Conservation (phyloP, 2,888 invertebrate species). For the Epistrophe eligans region DNA sequence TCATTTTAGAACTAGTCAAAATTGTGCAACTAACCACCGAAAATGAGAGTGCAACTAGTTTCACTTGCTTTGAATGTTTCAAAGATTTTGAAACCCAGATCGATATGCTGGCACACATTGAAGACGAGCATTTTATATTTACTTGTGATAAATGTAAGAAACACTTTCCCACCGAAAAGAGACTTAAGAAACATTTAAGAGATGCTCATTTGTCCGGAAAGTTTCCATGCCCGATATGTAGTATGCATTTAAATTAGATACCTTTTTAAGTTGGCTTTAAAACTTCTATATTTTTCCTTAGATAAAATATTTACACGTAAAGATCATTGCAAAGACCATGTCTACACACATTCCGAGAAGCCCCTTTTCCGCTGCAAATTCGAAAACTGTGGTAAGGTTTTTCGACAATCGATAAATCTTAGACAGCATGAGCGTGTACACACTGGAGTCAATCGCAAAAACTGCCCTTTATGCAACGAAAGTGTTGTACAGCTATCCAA, state of each 20-base stretch:
- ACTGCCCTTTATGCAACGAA: conserved; percentile 60
- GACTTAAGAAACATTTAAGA: conserved; percentile 56
- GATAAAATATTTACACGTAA: conserved; percentile 58
- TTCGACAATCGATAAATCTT: conserved; percentile 35
- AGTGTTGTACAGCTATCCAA: conserved; percentile 56
- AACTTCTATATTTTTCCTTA: background rate
- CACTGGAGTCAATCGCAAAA: conserved; percentile 49
- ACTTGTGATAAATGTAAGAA: conserved; percentile 61
- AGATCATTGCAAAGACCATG: conserved; percentile 63
- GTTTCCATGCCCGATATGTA: conserved; percentile 60
- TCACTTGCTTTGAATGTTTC: conserved; percentile 57
- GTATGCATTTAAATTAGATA: conserved; percentile 11
- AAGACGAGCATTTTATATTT: conserved; percentile 56
- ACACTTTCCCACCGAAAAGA: conserved; percentile 66
- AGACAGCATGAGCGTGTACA: conserved; percentile 59
- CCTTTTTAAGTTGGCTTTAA: background rate
- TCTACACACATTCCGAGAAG: conserved; percentile 59
- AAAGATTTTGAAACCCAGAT: conserved; percentile 21
- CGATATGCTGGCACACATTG: conserved; percentile 54
- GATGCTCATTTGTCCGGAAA: conserved; percentile 61
- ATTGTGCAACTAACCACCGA: conserved; percentile 49
- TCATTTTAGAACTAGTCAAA: conserved; percentile 13
- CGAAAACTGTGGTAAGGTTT: conserved; percentile 52
- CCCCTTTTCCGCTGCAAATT: conserved; percentile 55
- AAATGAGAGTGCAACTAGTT: conserved; percentile 14